phyloP scores from a whole-genome alignment of 2,113 vertebrate species.

The Castor canadensis region DNA sequence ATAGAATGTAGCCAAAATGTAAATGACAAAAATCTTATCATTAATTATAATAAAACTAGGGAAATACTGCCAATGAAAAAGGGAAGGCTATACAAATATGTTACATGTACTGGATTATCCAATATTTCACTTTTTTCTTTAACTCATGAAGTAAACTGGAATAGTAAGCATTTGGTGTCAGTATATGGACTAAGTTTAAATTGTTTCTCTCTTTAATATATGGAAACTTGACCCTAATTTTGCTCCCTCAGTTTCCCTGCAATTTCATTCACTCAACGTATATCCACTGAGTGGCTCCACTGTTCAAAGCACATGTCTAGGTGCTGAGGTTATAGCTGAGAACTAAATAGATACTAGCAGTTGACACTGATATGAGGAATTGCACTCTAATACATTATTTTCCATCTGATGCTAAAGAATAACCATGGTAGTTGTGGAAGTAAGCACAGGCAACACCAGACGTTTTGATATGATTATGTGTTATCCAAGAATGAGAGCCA shows the following conservation, averaged over 20 bases:
- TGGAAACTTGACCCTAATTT: background rate
- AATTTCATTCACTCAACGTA: background rate
- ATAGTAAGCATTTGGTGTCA: background rate
- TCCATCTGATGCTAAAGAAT: background rate
- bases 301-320: background rate
- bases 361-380: background rate
- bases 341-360: background rate
- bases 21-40: conserved; percentile 7
- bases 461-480: background rate
- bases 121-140: background rate
- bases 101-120: background rate
- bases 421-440: background rate
- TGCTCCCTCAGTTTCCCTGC: background rate
- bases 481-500: background rate
- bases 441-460: background rate
- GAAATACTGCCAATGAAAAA: conserved; percentile 23
- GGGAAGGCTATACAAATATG: background rate
- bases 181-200: background rate
- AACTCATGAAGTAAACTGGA: conserved; percentile 3
- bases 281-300: background rate
- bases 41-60: conserved; percentile 37
- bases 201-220: background rate
- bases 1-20: background rate
- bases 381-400: background rate
- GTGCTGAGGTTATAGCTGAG: background rate